A percentile compares a stretch with the other conserved stretches of the same genome.
These are phyloP conservation scores for Lasioglossum villosulum DNA, from an alignment of 2,888 invertebrate genomes.

Conservation along the genomic window DNA sequence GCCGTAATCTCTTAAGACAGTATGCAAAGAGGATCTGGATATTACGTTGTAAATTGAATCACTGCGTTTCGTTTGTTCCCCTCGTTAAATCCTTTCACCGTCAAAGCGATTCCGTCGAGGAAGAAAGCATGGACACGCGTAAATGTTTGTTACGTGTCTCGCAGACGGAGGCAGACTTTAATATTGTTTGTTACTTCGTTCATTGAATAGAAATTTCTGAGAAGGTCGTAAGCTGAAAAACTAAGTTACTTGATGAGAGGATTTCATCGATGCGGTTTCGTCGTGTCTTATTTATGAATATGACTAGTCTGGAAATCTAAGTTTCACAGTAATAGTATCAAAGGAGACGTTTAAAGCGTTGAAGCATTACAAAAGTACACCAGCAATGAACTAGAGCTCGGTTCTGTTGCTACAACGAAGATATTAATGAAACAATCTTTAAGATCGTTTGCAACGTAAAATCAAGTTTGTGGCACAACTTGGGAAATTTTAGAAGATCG, in stretches of 20 bases:
- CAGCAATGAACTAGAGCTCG: background rate
- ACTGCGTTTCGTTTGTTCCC: constrained; percentile 9
- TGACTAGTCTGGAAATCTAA: background rate
- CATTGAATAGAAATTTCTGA: background rate
- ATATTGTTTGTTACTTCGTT: background rate
- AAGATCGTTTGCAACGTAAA: background rate
- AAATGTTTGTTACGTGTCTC: background rate
- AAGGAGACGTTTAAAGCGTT: background rate
- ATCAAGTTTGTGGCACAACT: background rate
- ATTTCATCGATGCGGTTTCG: background rate
- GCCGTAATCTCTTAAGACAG: constrained; percentile 41
- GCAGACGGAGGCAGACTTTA: background rate
- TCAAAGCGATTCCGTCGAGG: background rate
- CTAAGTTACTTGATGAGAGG: background rate
- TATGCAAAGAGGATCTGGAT: constrained; percentile 43
- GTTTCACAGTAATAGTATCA: background rate
- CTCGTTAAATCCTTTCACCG: background rate
- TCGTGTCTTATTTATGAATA: background rate
- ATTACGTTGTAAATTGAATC: constrained; percentile 20
- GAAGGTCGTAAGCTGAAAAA: background rate
- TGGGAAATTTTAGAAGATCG: background rate
- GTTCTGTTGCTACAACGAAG: background rate
- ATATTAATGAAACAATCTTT: background rate
- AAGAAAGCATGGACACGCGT: background rate
- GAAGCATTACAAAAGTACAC: background rate